phyloP scores from a whole-genome alignment of 1,140 invertebrate genomes.

The Plectus sambesii region DNA sequence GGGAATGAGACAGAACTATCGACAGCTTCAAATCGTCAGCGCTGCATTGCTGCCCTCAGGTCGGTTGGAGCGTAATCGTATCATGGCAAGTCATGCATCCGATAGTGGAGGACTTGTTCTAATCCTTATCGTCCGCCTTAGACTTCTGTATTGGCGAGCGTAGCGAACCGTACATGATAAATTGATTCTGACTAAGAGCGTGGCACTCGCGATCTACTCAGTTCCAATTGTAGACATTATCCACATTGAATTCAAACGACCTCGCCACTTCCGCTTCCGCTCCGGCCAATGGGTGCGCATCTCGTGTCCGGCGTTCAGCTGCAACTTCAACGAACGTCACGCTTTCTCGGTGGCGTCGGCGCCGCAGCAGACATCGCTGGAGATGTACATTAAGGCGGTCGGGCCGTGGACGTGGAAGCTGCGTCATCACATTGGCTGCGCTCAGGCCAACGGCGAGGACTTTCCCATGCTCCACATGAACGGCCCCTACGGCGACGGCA shows the following conservation, averaged over 20 bases:
- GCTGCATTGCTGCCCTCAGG: conserved; percentile 87
- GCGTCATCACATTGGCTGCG: conserved; percentile 88
- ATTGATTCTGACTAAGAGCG: too few relatives aligned
- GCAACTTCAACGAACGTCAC: conserved; percentile 74
- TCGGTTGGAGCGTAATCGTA: too few relatives aligned
- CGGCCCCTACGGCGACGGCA: conserved; percentile 94
- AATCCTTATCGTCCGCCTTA: too few relatives aligned
- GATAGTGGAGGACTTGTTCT: too few relatives aligned
- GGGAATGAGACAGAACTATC: conserved; percentile 48
- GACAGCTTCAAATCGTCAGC: conserved; percentile 84
- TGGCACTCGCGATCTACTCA: conserved; percentile 68
- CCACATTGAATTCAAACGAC: conserved; percentile 58
- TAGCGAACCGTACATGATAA: too few relatives aligned
- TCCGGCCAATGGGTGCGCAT: conserved; percentile 77
- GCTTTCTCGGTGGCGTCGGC: conserved; percentile 95
- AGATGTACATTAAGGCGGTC: conserved; percentile 93
- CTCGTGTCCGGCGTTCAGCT: conserved; percentile 75
- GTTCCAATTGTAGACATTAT: conserved; percentile 50
- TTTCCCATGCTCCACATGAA: conserved; percentile 79
- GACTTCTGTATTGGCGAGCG: too few relatives aligned
- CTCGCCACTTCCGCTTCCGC: conserved; percentile 88
- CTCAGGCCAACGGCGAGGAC: conserved; percentile 71
- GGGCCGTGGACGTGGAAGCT: conserved; percentile 99
- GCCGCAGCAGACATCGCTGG: conserved; percentile 90
- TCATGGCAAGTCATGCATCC: too few relatives aligned